A percentile compares a stretch with the other conserved stretches of the same genome.
These are phyloP conservation scores for Aldabrachelys gigantea DNA, from an alignment of 2,113 vertebrate genomes.

Conservation along the genomic window DNA sequence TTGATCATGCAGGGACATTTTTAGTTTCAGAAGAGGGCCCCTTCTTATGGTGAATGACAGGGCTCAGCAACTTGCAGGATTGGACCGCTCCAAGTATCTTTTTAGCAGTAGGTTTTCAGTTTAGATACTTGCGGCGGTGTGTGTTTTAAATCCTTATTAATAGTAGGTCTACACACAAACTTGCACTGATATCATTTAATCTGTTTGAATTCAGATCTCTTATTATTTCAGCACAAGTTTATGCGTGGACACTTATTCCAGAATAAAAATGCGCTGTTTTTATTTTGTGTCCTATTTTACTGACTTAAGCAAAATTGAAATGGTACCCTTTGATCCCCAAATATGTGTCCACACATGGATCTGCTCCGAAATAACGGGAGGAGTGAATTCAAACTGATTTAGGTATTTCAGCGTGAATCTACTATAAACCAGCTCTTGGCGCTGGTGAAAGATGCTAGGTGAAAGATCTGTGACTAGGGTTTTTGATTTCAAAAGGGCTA, in stretches of 20 bases:
- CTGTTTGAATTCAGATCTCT: background rate
- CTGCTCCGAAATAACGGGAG: accelerated
- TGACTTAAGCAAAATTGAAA: accelerated
- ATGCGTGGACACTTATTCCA: background rate
- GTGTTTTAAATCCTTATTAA: background rate
- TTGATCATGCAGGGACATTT: background rate
- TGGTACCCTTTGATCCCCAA: background rate
- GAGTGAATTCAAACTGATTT: background rate
- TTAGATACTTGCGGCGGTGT: background rate
- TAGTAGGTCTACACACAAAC: accelerated
- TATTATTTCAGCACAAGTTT: background rate
- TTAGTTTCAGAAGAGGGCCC: background rate
- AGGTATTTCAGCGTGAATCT: background rate
- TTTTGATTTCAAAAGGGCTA: no score
- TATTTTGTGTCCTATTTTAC: background rate
- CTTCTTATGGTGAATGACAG: background rate
- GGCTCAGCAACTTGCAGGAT: background rate
- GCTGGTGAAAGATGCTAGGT: background rate
- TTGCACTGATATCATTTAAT: background rate
- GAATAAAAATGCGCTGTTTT: background rate
- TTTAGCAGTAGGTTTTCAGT: background rate
- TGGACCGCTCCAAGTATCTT: background rate
- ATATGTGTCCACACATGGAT: background rate
- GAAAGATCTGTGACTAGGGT: no score
- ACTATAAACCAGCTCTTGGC: background rate